These are phyloP conservation scores for Anadara kagoshimensis DNA, from an alignment of 1,140 invertebrate species.

Conservation along the genomic window DNA sequence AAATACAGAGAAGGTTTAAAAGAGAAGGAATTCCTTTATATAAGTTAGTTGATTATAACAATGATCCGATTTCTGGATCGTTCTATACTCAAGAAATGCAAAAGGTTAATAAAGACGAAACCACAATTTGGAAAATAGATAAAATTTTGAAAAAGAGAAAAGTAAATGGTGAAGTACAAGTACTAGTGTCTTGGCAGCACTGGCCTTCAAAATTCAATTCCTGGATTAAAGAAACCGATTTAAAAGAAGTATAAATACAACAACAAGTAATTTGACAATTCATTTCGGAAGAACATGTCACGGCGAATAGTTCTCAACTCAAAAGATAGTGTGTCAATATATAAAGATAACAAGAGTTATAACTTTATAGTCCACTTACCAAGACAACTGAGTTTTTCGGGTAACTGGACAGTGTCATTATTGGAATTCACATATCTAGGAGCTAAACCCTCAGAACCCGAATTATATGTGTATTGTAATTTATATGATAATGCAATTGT, in stretches of 20 bases:
- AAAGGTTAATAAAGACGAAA: constrained; percentile 8
- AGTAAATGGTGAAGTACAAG: neutral
- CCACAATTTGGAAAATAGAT: neutral
- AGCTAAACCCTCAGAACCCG: constrained; percentile 2
- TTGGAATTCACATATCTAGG: constrained; percentile 2
- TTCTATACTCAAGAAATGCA: constrained; percentile 12
- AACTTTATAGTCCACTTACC: constrained; percentile 9
- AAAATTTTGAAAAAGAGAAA: constrained; percentile 10
- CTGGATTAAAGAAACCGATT: constrained; percentile 11
- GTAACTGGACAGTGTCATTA: constrained; percentile 13
- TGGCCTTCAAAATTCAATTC: constrained; percentile 16
- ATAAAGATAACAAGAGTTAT: neutral
- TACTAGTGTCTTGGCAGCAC: neutral
- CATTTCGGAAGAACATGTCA: neutral
- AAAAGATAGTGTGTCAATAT: neutral
- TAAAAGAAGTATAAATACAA: constrained; percentile 3
- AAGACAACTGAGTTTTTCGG: neutral
- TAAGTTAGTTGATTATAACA: neutral
- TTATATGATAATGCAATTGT: constrained; percentile 6
- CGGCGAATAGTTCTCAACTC: neutral
- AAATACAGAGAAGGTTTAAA: constrained; percentile 1
- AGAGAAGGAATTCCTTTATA: constrained; percentile 4
- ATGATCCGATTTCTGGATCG: neutral
- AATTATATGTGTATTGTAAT: constrained; percentile 16
- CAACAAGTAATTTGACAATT: neutral